Percentiles rank a stretch among this genome's conserved stretches.
These are phyloP conservation scores for Zeugodacus cucurbitae DNA, from an alignment of 1,140 invertebrate genomes.

Conservation along the genomic window DNA sequence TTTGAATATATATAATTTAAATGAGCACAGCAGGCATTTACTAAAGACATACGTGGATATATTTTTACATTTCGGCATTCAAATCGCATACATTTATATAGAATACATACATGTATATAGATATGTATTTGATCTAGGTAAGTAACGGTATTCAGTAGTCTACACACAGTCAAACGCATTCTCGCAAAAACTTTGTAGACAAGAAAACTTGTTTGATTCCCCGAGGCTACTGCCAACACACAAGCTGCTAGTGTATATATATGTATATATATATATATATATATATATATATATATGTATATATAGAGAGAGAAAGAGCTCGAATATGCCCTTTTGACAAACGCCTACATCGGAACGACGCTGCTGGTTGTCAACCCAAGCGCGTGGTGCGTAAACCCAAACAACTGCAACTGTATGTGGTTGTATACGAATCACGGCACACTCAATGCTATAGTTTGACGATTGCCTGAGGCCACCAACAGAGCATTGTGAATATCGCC, in stretches of 20 bases:
- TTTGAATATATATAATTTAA: not conserved
- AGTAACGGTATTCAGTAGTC: not conserved
- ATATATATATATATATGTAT: not conserved
- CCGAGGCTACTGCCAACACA: not conserved
- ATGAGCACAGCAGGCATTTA: not conserved
- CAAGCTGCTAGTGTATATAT: not conserved
- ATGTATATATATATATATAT: no score
- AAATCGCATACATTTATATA: not conserved
- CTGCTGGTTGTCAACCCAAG: not conserved
- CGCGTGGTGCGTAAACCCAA: not conserved
- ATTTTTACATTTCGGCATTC: not conserved
- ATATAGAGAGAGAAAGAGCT: not conserved
- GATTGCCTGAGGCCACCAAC: not conserved
- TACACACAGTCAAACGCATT: not conserved
- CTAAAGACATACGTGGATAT: not conserved
- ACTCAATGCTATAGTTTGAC: not conserved
- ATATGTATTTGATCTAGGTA: not conserved
- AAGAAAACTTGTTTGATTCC: conserved; percentile 25
- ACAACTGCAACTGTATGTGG: not conserved
- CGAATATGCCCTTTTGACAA: not conserved
- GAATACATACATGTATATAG: not conserved
- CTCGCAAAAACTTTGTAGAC: conserved; percentile 34
- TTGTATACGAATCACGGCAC: not conserved
- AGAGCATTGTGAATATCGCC: not conserved
- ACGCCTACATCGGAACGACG: not conserved